Evolutionary conservation across 2,888 invertebrate species (phyloP).

Genomic region (Isoperla grammatica): DNA sequence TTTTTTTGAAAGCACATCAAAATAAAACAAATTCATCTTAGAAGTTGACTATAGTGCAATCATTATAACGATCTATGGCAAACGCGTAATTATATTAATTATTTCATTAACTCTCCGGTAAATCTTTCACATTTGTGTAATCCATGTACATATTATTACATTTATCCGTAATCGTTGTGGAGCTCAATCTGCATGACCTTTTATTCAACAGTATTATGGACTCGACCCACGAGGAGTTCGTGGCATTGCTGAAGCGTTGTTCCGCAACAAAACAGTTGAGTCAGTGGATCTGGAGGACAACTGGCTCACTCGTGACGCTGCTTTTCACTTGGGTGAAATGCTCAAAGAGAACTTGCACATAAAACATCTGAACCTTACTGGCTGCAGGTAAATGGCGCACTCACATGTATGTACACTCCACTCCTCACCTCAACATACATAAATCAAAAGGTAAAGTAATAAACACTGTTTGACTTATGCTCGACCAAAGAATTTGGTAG

Average conservation of each 20-base stretch:
- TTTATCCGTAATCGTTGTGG: background rate
- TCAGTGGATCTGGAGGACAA: slow-evolving; percentile 42
- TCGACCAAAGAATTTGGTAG: too few species aligned
- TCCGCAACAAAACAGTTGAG: slow-evolving; percentile 40
- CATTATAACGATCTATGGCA: too few species aligned
- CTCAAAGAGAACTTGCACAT: slow-evolving; percentile 41
- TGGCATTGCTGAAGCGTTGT: slow-evolving; percentile 41
- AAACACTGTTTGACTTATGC: too few species aligned
- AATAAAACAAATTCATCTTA: too few species aligned
- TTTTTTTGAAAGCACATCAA: too few species aligned
- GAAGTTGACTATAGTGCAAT: too few species aligned
- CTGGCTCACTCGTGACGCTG: slow-evolving; percentile 41
- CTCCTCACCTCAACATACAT: too few species aligned
- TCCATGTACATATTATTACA: background rate
- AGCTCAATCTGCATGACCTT: background rate
- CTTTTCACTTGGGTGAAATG: slow-evolving; percentile 41
- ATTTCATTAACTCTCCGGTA: too few species aligned
- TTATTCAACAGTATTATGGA: slow-evolving; percentile 40
- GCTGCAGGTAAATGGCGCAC: slow-evolving; percentile 43
- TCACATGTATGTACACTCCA: too few species aligned
- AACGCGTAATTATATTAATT: too few species aligned
- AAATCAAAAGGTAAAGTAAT: too few species aligned
- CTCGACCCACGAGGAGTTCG: slow-evolving; percentile 39
- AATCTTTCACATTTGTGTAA: too few species aligned
- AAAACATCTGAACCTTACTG: slow-evolving; percentile 40